These are phyloP conservation scores for Vanessa atalanta DNA, from an alignment of 1,140 invertebrate genomes.

Conservation along the genomic window DNA sequence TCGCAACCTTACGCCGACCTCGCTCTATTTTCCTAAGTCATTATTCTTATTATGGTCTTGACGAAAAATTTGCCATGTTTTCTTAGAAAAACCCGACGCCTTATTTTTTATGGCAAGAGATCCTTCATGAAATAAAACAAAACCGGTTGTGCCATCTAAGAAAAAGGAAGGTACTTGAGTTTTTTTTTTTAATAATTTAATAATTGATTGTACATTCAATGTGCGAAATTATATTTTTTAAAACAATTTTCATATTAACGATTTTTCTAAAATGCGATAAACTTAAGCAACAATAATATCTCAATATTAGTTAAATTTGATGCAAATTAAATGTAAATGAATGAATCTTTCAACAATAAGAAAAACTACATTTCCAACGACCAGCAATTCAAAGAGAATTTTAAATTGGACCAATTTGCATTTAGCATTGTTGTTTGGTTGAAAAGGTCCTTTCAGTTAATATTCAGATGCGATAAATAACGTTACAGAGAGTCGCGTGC, in stretches of 20 bases:
- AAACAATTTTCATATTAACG: no score
- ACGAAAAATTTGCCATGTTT: conserved; percentile 32
- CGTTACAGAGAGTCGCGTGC: neutral
- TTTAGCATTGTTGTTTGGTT: conserved; percentile 8
- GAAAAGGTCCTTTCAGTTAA: conserved; percentile 7
- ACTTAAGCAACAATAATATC: neutral
- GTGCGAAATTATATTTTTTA: no score
- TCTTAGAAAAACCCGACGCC: conserved; percentile 19
- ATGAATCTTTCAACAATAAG: neutral
- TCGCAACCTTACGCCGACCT: conserved; percentile 40
- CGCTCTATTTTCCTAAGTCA: conserved; percentile 44
- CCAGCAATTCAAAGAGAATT: neutral
- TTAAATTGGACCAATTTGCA: conserved; percentile 8
- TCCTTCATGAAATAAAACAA: neutral
- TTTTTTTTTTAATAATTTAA: no score
- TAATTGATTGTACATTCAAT: no score
- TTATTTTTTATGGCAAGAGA: conserved; percentile 29
- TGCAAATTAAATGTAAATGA: neutral
- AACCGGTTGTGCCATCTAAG: neutral
- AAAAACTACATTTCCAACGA: neutral
- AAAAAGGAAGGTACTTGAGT: neutral
- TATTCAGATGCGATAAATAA: conserved; percentile 1
- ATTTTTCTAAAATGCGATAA: neutral
- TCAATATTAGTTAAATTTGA: neutral
- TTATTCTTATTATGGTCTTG: conserved; percentile 39